These are phyloP conservation scores for Diarsia mendica DNA, from an alignment of 2,888 invertebrate species.

Conservation along the genomic window DNA sequence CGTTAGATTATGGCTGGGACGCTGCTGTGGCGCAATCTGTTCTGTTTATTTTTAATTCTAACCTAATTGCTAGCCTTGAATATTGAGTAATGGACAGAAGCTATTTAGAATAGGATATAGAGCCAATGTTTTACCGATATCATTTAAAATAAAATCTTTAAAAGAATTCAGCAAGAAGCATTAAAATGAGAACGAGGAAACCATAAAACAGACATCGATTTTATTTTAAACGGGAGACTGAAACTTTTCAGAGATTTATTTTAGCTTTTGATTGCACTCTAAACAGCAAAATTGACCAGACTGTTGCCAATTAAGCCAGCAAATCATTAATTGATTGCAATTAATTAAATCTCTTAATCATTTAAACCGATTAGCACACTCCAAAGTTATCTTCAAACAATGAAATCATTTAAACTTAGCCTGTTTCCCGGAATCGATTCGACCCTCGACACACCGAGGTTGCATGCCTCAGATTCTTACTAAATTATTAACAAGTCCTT, in stretches of 20 bases:
- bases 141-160: background rate
- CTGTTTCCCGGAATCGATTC: conserved; percentile 36
- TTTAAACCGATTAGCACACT: background rate
- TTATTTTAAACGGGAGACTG: background rate
- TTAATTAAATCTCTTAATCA: background rate
- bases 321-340: background rate
- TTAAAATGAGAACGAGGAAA: background rate
- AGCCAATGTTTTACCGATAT: conserved; percentile 19
- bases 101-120: conserved; percentile 34
- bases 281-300: background rate
- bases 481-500: conserved; percentile 38
- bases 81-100: conserved; percentile 40
- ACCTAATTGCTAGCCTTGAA: conserved; percentile 41
- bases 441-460: conserved; percentile 24
- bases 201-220: background rate
- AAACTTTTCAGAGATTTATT: background rate
- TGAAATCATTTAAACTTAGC: background rate
- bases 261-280: background rate
- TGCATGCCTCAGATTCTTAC: conserved; percentile 23
- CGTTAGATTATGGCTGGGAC: conserved; percentile 29
- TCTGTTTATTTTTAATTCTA: conserved; percentile 55
- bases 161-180: background rate
- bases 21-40: conserved; percentile 46
- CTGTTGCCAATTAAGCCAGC: background rate
- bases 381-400: background rate